Percentiles rank a stretch among this genome's conserved stretches.
These are phyloP conservation scores for Tenualosa ilisha DNA, from an alignment of 2,797 vertebrate genomes.

Conservation along the genomic window DNA sequence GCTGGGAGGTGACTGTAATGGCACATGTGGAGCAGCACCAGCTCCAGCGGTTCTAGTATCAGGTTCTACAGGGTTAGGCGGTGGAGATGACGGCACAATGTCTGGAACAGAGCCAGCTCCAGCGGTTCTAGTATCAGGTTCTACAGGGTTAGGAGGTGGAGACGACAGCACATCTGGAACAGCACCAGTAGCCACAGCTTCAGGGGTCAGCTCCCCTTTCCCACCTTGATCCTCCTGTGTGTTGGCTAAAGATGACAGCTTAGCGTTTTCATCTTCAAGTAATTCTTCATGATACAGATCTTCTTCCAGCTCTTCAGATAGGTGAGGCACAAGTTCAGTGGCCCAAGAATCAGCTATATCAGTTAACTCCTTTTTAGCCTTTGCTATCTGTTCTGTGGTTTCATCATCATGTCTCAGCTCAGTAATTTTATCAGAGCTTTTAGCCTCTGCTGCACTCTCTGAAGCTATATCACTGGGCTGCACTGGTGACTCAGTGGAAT, in stretches of 20 bases:
- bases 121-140: neutral
- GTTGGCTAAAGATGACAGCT: conserved; percentile 43
- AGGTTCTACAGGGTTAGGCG: neutral
- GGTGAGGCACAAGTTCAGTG: neutral
- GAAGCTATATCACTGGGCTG: neutral
- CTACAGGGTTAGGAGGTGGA: neutral
- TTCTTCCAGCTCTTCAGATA: conserved; percentile 15
- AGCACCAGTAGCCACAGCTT: conserved; percentile 23
- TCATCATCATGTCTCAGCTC: conserved; percentile 21
- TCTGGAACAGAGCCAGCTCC: neutral
- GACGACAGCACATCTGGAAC: neutral
- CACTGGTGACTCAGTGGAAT: neutral
- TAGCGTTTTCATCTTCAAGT: conserved; percentile 93
- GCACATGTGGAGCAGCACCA: neutral
- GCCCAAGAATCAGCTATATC: conserved; percentile 22
- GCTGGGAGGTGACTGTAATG: neutral
- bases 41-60: neutral
- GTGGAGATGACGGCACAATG: no score
- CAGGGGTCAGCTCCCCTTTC: conserved; percentile 23
- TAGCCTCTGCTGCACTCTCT: neutral
- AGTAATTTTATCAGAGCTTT: neutral
- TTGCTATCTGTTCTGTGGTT: conserved; percentile 43
- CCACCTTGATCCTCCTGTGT: conserved; percentile 29
- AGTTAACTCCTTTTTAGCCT: conserved; percentile 34
- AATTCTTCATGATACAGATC: conserved; percentile 67